A percentile compares a stretch with the other conserved stretches of the same genome.
These are phyloP conservation scores for Physella acuta DNA, from an alignment of 1,140 invertebrate genomes.

Conservation along the genomic window DNA sequence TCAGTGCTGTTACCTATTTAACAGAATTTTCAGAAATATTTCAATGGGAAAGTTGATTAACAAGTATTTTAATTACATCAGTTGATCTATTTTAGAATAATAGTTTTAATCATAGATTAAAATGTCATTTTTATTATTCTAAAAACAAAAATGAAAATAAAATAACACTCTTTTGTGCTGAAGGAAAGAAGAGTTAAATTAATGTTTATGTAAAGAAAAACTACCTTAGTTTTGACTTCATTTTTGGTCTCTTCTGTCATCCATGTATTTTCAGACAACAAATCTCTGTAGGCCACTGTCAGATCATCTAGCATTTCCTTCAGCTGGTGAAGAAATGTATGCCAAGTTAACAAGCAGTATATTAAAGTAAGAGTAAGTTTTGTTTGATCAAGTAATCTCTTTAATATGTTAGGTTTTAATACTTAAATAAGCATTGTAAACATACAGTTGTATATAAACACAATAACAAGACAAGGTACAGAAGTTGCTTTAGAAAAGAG, in stretches of 20 bases:
- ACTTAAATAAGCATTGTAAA: not conserved
- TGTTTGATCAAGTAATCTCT: not conserved
- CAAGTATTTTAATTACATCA: not conserved
- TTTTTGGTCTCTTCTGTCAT: conserved; percentile 31
- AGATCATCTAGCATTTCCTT: not conserved
- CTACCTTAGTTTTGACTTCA: conserved; percentile 29
- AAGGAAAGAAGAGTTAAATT: not conserved
- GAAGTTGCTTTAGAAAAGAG: not conserved
- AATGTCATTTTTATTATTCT: not conserved
- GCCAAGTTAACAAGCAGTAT: not conserved
- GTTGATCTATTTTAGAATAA: not conserved
- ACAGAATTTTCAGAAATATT: not conserved
- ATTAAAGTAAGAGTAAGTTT: not conserved
- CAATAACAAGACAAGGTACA: conserved; percentile 76
- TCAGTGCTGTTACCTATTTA: conserved; percentile 25
- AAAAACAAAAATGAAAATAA: not conserved
- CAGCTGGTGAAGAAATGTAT: not conserved
- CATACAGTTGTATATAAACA: conserved; percentile 61
- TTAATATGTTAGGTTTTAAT: not conserved
- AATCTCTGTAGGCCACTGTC: conserved; percentile 63
- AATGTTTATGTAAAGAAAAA: not conserved
- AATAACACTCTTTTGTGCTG: not conserved
- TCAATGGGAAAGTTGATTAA: not conserved
- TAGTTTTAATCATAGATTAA: not conserved
- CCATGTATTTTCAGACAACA: conserved; percentile 27